phyloP scores from a whole-genome alignment of 2,888 invertebrate genomes.

The Lepetodrilus schrolli region DNA sequence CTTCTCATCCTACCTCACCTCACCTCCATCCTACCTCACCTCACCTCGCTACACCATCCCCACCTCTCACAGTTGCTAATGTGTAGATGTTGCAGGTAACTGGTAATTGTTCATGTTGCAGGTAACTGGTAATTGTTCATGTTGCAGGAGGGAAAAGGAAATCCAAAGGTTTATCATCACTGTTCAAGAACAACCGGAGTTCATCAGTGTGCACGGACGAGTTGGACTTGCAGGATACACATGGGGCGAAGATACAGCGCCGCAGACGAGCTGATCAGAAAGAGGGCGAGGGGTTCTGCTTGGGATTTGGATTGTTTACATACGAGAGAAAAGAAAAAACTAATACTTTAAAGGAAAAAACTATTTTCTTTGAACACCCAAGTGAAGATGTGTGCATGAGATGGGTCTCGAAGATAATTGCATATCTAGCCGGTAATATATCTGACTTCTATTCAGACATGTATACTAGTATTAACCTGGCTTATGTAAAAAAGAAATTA shows the following conservation, averaged over 20 bases:
- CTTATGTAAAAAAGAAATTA: no score
- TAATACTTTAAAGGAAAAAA: constrained; percentile 52
- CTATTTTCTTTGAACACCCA: constrained; percentile 63
- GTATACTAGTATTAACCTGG: no score
- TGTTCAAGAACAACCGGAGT: constrained; percentile 34
- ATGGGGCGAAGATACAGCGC: constrained; percentile 56
- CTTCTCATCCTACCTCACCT: background rate
- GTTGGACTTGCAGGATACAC: constrained; percentile 48
- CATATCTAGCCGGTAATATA: constrained; percentile 51
- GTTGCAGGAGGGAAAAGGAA: constrained; percentile 30
- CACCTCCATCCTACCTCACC: background rate
- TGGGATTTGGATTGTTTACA: constrained; percentile 44
- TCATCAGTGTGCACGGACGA: constrained; percentile 36
- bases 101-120: no score
- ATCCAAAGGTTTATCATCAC: constrained; percentile 37
- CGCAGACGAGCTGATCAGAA: constrained; percentile 46
- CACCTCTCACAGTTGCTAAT: no score
- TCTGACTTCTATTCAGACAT: no score
- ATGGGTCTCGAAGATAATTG: constrained; percentile 53
- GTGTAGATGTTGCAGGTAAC: no score
- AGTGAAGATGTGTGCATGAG: constrained; percentile 58
- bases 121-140: background rate
- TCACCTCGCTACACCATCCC: no score
- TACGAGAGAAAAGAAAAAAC: constrained; percentile 47
- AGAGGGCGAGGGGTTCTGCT: constrained; percentile 56